Conservation (phyloP, 2,797 vertebrate species). For the Ateles fusciceps region DNA sequence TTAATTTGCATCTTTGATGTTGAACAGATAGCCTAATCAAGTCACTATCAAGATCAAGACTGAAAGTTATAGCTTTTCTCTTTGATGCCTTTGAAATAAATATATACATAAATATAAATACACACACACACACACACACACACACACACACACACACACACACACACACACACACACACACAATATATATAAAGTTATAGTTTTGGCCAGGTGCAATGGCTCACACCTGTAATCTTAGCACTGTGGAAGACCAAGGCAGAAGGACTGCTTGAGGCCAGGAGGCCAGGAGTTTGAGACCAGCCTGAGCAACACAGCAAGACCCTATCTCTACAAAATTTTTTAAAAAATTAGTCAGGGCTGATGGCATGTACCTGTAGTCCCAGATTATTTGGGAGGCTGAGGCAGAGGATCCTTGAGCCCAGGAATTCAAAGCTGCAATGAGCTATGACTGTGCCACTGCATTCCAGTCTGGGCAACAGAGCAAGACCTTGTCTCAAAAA, state of each 20-base stretch:
- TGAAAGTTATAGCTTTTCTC: neutral
- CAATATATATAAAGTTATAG: fast-evolving
- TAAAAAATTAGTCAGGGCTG: neutral
- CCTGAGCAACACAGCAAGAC: neutral
- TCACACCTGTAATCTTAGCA: neutral
- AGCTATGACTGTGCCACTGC: neutral
- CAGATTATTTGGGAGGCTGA: neutral
- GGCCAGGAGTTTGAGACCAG: neutral
- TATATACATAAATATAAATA: no score
- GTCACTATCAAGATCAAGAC: conserved; percentile 1
- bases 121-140: no score
- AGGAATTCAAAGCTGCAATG: neutral
- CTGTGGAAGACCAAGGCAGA: neutral
- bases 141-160: no score
- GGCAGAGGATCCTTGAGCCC: neutral
- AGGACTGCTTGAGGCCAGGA: neutral
- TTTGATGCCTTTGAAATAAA: neutral
- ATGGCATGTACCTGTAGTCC: neutral
- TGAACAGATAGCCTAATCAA: conserved; percentile 19
- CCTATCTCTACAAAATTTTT: neutral
- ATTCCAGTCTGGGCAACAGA: neutral
- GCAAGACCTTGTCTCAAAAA: neutral
- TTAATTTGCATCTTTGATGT: neutral
- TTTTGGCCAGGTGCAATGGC: neutral
- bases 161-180: no score